Conservation (phyloP, 2,797 vertebrate species). For the Scleropages formosus region DNA sequence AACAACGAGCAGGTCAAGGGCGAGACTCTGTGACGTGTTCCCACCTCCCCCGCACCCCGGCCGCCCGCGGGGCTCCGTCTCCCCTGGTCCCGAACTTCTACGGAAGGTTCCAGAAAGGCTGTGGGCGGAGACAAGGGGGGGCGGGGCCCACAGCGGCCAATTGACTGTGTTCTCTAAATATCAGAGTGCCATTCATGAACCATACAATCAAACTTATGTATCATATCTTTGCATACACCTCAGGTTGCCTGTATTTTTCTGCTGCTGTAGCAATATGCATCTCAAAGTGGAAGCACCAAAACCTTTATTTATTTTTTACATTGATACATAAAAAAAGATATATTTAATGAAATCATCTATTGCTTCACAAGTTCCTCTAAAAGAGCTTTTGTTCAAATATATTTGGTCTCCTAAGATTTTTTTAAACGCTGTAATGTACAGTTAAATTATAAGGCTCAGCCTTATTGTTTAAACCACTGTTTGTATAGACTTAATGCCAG, state of each 20-base stretch:
- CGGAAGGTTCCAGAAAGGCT: no score
- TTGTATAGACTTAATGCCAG: conserved; percentile 19
- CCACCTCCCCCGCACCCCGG: not conserved
- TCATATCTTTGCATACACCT: conserved; percentile 39
- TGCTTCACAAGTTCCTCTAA: conserved; percentile 33
- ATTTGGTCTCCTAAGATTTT: not conserved
- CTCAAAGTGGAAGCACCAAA: conserved; percentile 43
- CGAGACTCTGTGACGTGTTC: conserved; percentile 61
- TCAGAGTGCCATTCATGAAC: conserved; percentile 45
- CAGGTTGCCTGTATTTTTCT: conserved; percentile 49
- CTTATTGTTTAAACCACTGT: conserved; percentile 5
- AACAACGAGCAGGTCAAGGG: conserved; percentile 76
- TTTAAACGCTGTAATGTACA: not conserved
- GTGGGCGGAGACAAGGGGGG: no score
- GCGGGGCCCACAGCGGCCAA: not conserved
- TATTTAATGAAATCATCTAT: conserved; percentile 30
- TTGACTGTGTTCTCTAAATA: conserved; percentile 31
- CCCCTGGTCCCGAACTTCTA: no score
- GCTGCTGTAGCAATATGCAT: conserved; percentile 43
- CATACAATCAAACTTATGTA: conserved; percentile 36
- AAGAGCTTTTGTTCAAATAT: conserved; percentile 23
- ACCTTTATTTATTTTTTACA: conserved; percentile 35
- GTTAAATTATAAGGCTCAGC: not conserved
- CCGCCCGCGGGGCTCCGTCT: not conserved
- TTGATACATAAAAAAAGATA: conserved; percentile 29